These are phyloP conservation scores for Mesembrinibis cayennensis DNA, from an alignment of 2,113 vertebrate species.

Conservation along the genomic window DNA sequence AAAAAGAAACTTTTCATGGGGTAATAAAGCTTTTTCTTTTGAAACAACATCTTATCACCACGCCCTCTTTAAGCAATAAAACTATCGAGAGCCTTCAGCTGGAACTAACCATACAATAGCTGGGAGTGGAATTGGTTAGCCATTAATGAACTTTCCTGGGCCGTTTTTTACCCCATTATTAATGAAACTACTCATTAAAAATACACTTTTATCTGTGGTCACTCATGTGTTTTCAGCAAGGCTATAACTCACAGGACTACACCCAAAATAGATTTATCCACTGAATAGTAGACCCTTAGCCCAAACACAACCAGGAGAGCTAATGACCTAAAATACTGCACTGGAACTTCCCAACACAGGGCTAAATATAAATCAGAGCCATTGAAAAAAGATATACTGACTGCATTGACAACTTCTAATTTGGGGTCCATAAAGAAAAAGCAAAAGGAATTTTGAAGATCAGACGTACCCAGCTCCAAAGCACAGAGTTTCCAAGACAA, in stretches of 20 bases:
- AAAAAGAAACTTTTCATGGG: not conserved
- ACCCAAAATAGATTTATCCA: not conserved
- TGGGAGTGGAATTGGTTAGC: not conserved
- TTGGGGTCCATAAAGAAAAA: not conserved
- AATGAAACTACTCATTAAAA: not conserved
- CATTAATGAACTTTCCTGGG: not conserved
- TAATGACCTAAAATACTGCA: not conserved
- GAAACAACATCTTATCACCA: not conserved
- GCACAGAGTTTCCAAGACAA: conserved; percentile 59
- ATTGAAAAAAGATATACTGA: not conserved
- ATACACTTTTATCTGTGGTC: not conserved
- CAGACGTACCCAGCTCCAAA: not conserved
- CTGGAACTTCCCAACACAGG: not conserved
- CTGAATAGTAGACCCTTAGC: not conserved
- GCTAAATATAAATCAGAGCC: conserved; percentile 28
- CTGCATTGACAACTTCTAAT: not conserved
- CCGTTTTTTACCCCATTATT: not conserved
- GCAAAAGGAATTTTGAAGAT: not conserved
- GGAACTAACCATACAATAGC: not conserved
- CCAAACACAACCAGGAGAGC: not conserved
- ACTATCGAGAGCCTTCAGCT: not conserved
- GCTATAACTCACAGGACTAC: not conserved
- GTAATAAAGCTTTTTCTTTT: not conserved
- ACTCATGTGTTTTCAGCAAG: not conserved
- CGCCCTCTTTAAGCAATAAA: not conserved